Base-by-base conservation (phyloP, 1,140 invertebrate species). In the Chironomus tepperi region DNA sequence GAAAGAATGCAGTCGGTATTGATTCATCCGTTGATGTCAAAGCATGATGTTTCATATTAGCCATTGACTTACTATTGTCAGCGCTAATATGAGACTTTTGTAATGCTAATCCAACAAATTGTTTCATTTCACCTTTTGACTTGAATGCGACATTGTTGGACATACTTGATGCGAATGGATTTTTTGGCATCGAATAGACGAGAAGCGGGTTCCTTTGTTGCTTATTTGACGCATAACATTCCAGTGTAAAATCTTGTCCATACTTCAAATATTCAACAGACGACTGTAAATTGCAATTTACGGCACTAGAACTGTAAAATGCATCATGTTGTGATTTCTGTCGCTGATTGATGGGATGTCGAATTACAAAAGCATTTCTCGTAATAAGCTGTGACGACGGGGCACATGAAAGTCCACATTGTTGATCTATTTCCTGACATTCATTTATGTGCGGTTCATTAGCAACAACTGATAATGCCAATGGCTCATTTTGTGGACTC, bases 371-470 rank as follows among this genome's bases (percentile, higher is more conserved):
- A 18, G 65, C 65, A 70, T 70, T 70, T 9, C 65, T 15, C 9
- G 19, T 18, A 18, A 21, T 70, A 9, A 21, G 18, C 9, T 70
- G 8, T 18, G 65, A 5, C 12, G 65, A 70, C 19, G 65, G 65
- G 15, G 65, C 65, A 70, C 65, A 70, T 7, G 65, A 19, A 9
- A 70, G 16, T 9, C 18, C 65, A 10, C 65, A 70, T 18, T 70
- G 19, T 12, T 70, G 65, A 70, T 70, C 65, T 10, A 70, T 70
- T 18, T 70, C 65, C 18, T 70, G 65, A 19, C 65, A 70, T 19
- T 16, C 9, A 70, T 70, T 70, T 19, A 70, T 70, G 65, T 70
- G 65, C n/a, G 65, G 65, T 21, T 70, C 65, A 70, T 70, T 70
- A 70, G 18, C 65, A 18, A 70, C 65, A 70, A 70, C 65, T 19